Evolutionary conservation across 2,113 vertebrate species (phyloP).

Genomic region (Solea solea): DNA sequence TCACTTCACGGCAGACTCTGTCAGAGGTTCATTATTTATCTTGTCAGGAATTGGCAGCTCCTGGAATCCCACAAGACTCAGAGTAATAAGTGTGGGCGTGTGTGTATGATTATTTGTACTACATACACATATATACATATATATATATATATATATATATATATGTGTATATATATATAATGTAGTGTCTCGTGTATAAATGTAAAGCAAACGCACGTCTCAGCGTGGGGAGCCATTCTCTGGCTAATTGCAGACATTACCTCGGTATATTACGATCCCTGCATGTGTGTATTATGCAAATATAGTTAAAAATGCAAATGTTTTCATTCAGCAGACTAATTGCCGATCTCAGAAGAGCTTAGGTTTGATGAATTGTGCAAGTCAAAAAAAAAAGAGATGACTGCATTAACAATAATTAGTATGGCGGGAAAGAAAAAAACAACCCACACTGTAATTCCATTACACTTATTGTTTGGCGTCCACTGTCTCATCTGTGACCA

Average conservation of each 20-base stretch:
- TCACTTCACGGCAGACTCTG: slow-evolving; percentile 72
- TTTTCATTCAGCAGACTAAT: slow-evolving; percentile 30
- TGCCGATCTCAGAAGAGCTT: slow-evolving; percentile 20
- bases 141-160: neutral
- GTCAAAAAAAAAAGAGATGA: slow-evolving; percentile 10
- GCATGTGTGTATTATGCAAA: slow-evolving; percentile 48
- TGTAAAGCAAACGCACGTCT: slow-evolving; percentile 13
- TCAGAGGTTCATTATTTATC: slow-evolving; percentile 79
- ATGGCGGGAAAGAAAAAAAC: neutral
- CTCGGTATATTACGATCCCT: slow-evolving; percentile 17
- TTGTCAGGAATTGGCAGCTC: slow-evolving; percentile 71
- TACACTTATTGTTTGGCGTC: neutral
- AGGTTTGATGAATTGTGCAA: slow-evolving; percentile 19
- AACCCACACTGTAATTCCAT: neutral
- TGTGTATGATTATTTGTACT: neutral
- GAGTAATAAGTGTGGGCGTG: slow-evolving; percentile 11
- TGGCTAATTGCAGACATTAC: slow-evolving; percentile 39
- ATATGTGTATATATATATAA: neutral
- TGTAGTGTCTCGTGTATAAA: slow-evolving; percentile 16
- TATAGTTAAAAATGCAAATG: slow-evolving; percentile 44
- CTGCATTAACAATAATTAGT: slow-evolving; percentile 7
- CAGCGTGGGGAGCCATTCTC: slow-evolving; percentile 22
- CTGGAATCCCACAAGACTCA: slow-evolving; percentile 45
- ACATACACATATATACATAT: neutral
- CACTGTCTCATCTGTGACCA: slow-evolving; percentile 8